phyloP scores from a whole-genome alignment of 2,888 invertebrate species.

The Cerastis rubricosa region DNA sequence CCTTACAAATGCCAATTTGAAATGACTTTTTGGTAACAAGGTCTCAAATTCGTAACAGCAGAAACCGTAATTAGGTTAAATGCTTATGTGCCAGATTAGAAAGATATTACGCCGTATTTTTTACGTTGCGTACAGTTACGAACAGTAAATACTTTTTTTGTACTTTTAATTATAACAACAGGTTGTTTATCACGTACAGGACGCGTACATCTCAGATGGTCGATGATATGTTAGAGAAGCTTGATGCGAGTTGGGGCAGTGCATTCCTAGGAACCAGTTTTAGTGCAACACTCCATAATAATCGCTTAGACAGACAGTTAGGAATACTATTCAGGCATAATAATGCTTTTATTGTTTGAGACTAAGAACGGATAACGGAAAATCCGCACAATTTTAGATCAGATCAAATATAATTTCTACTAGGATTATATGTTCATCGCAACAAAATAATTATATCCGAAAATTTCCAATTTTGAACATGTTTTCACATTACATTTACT shows the following conservation, averaged over 20 bases:
- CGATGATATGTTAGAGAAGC: constrained; percentile 71
- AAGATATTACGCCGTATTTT: constrained; percentile 1
- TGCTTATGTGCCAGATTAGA: constrained; percentile 9
- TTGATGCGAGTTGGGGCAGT: constrained; percentile 68
- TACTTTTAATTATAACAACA: constrained; percentile 63
- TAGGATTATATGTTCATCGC: background rate
- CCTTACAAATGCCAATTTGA: constrained; percentile 4
- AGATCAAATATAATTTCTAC: background rate
- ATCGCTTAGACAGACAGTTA: constrained; percentile 58
- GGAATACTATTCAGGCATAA: constrained; percentile 46
- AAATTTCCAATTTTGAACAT: background rate
- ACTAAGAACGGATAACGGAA: background rate
- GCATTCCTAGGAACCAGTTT: constrained; percentile 87
- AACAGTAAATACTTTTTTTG: constrained; percentile 12
- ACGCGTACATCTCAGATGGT: constrained; percentile 70
- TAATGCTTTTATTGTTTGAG: constrained; percentile 48
- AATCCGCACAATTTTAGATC: constrained; percentile 9
- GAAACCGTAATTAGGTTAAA: constrained; percentile 4
- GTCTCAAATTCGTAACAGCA: constrained; percentile 25
- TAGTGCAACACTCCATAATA: constrained; percentile 68
- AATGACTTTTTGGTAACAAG: constrained; percentile 20
- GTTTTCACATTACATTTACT: too few species aligned
- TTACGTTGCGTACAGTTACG: constrained; percentile 21
- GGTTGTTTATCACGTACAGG: constrained; percentile 69
- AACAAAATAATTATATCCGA: background rate